phyloP scores from a whole-genome alignment of 2,113 vertebrate species.

The Semnornis frantzii region DNA sequence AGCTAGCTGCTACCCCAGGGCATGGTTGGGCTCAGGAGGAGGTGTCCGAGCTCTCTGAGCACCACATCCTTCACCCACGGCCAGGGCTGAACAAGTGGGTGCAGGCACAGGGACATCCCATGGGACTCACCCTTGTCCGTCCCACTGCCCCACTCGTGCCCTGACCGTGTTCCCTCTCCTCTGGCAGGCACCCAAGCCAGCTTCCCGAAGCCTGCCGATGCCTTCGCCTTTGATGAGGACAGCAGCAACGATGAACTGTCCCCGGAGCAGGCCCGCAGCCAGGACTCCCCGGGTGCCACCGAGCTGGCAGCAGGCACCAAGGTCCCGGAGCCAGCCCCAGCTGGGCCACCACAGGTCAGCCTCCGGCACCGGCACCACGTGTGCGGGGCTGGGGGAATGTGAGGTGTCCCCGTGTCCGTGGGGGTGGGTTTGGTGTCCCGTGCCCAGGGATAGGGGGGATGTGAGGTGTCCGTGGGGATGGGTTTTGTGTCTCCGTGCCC shows the following conservation, averaged over 20 bases:
- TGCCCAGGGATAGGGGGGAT: too few relatives aligned
- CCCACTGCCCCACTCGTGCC: rapidly evolving
- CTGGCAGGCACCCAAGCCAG: slow-evolving; percentile 81
- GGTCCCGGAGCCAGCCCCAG: slow-evolving; percentile 69
- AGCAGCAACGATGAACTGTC: slow-evolving; percentile 94
- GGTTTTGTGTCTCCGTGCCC: too few relatives aligned
- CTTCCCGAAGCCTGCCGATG: slow-evolving; percentile 87
- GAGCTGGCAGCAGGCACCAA: slow-evolving; percentile 78
- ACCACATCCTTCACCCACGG: rapidly evolving
- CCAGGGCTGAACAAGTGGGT: not conserved
- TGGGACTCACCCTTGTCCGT: not conserved
- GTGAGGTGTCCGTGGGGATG: not conserved
- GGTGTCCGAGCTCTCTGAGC: not conserved
- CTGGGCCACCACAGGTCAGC: slow-evolving; percentile 78
- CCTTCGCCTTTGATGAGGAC: slow-evolving; percentile 95
- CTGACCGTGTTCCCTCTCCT: not conserved
- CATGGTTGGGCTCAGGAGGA: not conserved
- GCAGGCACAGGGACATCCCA: rapidly evolving
- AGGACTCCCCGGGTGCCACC: slow-evolving; percentile 83
- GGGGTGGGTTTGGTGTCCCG: too few relatives aligned
- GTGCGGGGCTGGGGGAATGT: too few relatives aligned
- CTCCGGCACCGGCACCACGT: too few relatives aligned
- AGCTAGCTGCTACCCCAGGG: not conserved
- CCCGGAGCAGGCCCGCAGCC: slow-evolving; percentile 85
- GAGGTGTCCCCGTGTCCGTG: too few relatives aligned